These are phyloP conservation scores for Catamblyrhynchus diadema DNA, from an alignment of 2,797 vertebrate species.

Conservation along the genomic window DNA sequence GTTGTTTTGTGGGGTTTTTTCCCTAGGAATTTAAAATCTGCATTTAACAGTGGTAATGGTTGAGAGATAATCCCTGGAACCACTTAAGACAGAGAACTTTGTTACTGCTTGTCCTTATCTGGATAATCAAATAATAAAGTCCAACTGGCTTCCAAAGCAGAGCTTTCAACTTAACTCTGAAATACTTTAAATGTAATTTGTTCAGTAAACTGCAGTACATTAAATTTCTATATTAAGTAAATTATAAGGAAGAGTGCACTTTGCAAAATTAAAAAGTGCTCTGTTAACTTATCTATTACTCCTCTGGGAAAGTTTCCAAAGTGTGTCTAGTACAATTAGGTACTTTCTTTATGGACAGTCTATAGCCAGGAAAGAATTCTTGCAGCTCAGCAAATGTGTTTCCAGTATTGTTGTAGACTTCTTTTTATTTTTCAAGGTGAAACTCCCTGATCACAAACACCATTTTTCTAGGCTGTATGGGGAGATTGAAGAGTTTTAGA, in stretches of 20 bases:
- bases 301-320: conserved; percentile 77
- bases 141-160: conserved; percentile 70
- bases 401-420: conserved; percentile 17
- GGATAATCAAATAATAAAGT: conserved; percentile 80
- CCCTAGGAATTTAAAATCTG: conserved; percentile 66
- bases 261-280: conserved; percentile 82
- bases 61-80: conserved; percentile 74
- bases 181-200: conserved; percentile 80
- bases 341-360: conserved; percentile 68
- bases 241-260: conserved; percentile 81
- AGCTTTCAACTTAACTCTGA: conserved; percentile 75
- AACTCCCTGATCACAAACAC: conserved; percentile 32
- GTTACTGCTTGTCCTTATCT: conserved; percentile 73
- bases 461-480: conserved; percentile 19
- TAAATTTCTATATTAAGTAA: conserved; percentile 81
- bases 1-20: background rate
- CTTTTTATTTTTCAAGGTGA: conserved; percentile 50
- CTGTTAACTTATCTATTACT: conserved; percentile 78
- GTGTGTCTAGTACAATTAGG: conserved; percentile 69
- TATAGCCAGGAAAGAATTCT: conserved; percentile 41
- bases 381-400: conserved; percentile 58
- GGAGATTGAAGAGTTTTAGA: conserved; percentile 33
- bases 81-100: conserved; percentile 71
- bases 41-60: conserved; percentile 69
- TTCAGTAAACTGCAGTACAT: conserved; percentile 79